Base-by-base conservation (phyloP, 1,140 invertebrate species). In the Physella acuta region DNA sequence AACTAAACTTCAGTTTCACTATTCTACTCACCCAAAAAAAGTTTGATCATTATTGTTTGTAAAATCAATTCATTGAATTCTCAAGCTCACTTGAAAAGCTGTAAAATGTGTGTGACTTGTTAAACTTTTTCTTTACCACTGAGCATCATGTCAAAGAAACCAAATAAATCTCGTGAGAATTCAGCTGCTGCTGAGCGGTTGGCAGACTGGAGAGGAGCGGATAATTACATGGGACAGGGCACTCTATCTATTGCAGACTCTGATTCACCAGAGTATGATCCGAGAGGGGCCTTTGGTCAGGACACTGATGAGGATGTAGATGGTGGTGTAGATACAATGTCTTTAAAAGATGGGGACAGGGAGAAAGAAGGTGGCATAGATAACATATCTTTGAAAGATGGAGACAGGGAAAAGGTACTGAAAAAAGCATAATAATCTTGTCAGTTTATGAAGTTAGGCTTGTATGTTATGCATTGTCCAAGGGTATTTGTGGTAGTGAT, bases 131-230 rank as follows among this genome's bases (percentile, higher is more conserved):
- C 30, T 3, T 52, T 5, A 30, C n/a, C n/a, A 33, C 4, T 17
- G 4, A 68, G 28, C 28, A 62, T 24, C 17, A 70, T 73, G 71
- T 71, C 72, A 20, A 60, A 62, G 37, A 73, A 72, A 53, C 55
- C 65, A 33, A 73, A 64, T 37, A 72, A 72, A 64, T 69, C 74
- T 53, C 69, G 71, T 24, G 73, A 75, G n/a, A 78, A 76, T 64
- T 75, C 75, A 44, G 76, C 72, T 52, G 73, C 75, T 36, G 76
- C 76, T 31, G 73, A 73, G 52, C 30, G 76, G 49, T 64, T 78
- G 53, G 76, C 76, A 34, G 75, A 78, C 62, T 78, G 76, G 70
- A 76, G 37, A 58, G 75, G 75, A 20, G 73, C 34, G n/a, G 67
- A 66, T 2, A 53, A 37, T 31, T 56, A 63, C 63, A 20, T 64